Conservation (phyloP, 2,888 invertebrate genomes). For the Actias luna region DNA sequence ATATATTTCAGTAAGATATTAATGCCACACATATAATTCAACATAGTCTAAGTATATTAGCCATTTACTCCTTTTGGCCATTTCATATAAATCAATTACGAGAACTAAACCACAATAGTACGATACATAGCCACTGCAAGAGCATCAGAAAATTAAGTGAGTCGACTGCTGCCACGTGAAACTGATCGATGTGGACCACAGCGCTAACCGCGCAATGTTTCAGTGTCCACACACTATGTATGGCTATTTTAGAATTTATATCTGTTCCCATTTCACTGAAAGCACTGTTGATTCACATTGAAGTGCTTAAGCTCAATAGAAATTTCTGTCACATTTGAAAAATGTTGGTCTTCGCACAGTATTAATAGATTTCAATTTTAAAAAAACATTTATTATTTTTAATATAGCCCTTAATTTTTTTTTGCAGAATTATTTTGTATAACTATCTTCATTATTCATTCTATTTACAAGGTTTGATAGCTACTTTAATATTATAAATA, state of each 20-base stretch:
- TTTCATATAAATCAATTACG: not conserved
- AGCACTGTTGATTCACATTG: not conserved
- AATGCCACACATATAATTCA: too few species aligned
- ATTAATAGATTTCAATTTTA: too few species aligned
- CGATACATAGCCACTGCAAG: constrained; percentile 11
- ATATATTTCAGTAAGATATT: too few species aligned
- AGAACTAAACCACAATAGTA: not conserved
- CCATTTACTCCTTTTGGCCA: not conserved
- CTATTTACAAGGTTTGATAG: too few species aligned
- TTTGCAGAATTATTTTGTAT: too few species aligned
- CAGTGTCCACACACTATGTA: constrained; percentile 28
- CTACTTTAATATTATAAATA: too few species aligned
- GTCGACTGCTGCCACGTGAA: constrained; percentile 27
- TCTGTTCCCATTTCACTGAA: not conserved
- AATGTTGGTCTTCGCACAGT: too few species aligned
- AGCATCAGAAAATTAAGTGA: constrained; percentile 28
- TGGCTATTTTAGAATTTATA: constrained; percentile 1
- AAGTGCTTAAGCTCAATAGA: too few species aligned
- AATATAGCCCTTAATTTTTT: too few species aligned
- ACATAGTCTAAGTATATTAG: not conserved
- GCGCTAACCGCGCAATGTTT: constrained; percentile 34
- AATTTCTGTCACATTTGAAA: too few species aligned
- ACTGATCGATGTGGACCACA: constrained; percentile 34
- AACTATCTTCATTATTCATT: too few species aligned
- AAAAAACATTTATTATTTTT: too few species aligned